A percentile compares a stretch with the other conserved stretches of the same genome.
phyloP scores from a whole-genome alignment of 2,888 invertebrate genomes.

The Parnassius mnemosyne region DNA sequence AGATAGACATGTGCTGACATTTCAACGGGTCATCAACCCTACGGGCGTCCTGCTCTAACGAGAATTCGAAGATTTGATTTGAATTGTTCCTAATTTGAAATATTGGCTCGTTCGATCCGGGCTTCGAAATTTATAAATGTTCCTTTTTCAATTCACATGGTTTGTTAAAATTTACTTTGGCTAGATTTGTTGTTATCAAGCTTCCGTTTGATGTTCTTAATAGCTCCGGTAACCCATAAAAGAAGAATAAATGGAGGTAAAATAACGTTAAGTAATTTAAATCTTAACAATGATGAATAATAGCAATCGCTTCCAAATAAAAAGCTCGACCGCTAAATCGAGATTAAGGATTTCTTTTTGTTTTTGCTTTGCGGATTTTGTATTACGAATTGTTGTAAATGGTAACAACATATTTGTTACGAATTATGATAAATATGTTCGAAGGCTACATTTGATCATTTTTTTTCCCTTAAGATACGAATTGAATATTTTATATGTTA shows the following conservation, averaged over 20 bases:
- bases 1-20: conserved; percentile 72
- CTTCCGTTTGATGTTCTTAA: conserved; percentile 72
- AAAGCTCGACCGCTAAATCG: conserved; percentile 35
- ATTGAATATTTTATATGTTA: conserved; percentile 18
- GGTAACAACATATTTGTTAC: conserved; percentile 30
- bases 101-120: conserved; percentile 64
- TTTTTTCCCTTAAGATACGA: conserved; percentile 2
- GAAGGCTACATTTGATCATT: conserved; percentile 2
- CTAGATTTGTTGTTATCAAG: conserved; percentile 52
- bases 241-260: conserved; percentile 54
- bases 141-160: conserved; percentile 52
- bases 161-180: conserved; percentile 66
- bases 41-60: conserved; percentile 77
- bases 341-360: conserved; percentile 34
- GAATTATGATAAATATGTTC: conserved; percentile 21
- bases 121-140: conserved; percentile 50
- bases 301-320: conserved; percentile 40
- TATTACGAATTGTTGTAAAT: conserved; percentile 35
- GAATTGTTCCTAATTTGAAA: conserved; percentile 79
- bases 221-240: conserved; percentile 56
- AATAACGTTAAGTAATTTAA: conserved; percentile 59
- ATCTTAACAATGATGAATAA: conserved; percentile 60
- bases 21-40: conserved; percentile 80
- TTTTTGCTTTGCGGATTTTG: conserved; percentile 33
- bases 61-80: conserved; percentile 78